Percentiles rank a stretch among this genome's conserved stretches.
Conservation (phyloP, 2,797 vertebrate genomes). For the Sarcoramphus papa region DNA sequence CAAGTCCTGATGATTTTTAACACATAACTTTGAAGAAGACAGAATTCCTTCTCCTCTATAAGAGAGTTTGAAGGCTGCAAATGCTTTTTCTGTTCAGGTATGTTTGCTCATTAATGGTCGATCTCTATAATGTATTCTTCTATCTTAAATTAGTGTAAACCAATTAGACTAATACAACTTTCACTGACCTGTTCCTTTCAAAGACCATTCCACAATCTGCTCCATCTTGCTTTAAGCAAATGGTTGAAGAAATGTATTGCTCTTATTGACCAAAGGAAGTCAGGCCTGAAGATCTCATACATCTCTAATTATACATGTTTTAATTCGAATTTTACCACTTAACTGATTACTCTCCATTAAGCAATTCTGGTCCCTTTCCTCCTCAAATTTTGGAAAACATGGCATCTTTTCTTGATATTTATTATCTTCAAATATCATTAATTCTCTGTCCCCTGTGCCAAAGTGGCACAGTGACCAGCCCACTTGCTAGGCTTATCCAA, state of each 20-base stretch:
- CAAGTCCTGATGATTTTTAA: not conserved
- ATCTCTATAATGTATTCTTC: not conserved
- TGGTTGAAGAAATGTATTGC: not conserved
- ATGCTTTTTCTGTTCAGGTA: not conserved
- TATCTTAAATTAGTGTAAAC: not conserved
- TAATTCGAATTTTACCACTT: not conserved
- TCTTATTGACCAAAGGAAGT: not conserved
- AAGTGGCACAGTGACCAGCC: not conserved
- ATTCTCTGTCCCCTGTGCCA: not conserved
- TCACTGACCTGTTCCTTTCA: not conserved
- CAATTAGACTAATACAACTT: not conserved
- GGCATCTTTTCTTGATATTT: not conserved
- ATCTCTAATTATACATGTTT: not conserved
- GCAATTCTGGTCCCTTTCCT: fast-evolving
- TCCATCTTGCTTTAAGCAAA: not conserved
- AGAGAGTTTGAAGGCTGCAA: not conserved
- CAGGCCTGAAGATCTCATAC: not conserved
- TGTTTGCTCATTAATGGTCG: not conserved
- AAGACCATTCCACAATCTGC: not conserved
- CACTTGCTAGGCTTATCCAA: not conserved
- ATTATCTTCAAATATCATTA: not conserved
- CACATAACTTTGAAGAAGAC: not conserved
- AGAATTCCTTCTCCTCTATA: not conserved
- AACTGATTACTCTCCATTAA: not conserved
- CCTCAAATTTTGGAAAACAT: not conserved